Evolutionary conservation across 2,113 vertebrate species (phyloP).

Genomic region (Platanista minor): DNA sequence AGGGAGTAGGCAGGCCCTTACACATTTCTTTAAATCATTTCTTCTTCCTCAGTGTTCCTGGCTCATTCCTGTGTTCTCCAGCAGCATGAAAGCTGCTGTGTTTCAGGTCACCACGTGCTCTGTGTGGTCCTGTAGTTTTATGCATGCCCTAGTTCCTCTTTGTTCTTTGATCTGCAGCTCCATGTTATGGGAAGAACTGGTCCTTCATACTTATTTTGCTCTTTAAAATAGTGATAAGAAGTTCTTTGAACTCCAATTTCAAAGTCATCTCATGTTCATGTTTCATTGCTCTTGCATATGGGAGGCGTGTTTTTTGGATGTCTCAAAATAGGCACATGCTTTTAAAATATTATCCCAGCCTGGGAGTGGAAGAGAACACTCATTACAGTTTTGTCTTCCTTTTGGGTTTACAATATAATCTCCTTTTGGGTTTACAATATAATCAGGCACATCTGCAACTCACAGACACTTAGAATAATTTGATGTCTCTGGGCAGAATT

Average conservation of each 20-base stretch:
- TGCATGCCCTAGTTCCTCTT: background rate
- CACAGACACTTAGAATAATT: background rate
- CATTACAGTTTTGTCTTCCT: background rate
- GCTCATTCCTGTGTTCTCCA: background rate
- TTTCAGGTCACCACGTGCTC: background rate
- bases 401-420: background rate
- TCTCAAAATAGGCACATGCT: constrained; percentile 17
- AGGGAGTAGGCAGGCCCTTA: background rate
- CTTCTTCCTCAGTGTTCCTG: background rate
- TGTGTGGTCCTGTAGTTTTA: background rate
- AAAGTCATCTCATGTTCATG: background rate
- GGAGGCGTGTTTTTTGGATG: background rate
- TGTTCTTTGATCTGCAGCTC: background rate
- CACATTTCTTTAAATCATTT: background rate
- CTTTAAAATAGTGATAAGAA: constrained; percentile 12
- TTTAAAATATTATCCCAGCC: background rate
- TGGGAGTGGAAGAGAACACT: constrained; percentile 29
- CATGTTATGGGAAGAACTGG: constrained; percentile 22
- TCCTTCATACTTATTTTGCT: constrained; percentile 8
- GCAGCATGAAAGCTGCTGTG: background rate
- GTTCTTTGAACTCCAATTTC: constrained; percentile 56
- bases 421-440: constrained; percentile 21
- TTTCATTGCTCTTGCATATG: background rate
- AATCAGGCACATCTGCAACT: background rate
- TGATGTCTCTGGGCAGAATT: background rate